Conservation (phyloP, 2,113 vertebrate species). For the Vireo altiloquus region DNA sequence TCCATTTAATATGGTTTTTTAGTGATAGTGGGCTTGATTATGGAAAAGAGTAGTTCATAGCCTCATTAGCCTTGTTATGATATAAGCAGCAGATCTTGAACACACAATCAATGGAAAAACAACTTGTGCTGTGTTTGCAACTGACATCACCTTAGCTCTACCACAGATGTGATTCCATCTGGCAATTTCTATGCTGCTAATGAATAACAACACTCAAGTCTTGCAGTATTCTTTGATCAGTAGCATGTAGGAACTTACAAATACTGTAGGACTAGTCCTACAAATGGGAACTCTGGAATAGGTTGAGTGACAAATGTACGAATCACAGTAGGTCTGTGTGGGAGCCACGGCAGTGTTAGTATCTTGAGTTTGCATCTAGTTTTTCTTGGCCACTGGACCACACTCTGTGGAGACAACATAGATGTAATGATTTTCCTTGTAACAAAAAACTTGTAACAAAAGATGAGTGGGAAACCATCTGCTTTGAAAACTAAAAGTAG, state of each 20-base stretch:
- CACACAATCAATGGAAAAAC: neutral
- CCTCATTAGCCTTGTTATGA: neutral
- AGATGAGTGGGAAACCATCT: neutral
- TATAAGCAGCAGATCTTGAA: neutral
- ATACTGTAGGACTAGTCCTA: neutral
- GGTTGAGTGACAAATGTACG: neutral
- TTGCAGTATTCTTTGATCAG: neutral
- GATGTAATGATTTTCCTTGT: neutral
- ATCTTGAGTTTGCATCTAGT: neutral
- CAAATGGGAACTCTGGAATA: neutral
- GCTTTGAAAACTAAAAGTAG: neutral
- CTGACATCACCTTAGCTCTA: neutral
- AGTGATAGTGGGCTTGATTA: neutral
- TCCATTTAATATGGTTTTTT: neutral
- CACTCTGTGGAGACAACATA: neutral
- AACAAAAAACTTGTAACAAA: neutral
- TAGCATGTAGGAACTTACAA: neutral
- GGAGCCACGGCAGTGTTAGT: neutral
- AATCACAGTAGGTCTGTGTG: rapidly evolving
- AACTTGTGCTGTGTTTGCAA: neutral
- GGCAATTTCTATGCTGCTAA: neutral
- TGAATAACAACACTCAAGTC: neutral
- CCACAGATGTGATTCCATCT: conserved; percentile 19
- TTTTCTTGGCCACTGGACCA: neutral
- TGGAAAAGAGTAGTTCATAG: neutral